These are phyloP conservation scores for Botrylloides violaceus DNA, from an alignment of 23 tunicate species.

Conservation along the genomic window DNA sequence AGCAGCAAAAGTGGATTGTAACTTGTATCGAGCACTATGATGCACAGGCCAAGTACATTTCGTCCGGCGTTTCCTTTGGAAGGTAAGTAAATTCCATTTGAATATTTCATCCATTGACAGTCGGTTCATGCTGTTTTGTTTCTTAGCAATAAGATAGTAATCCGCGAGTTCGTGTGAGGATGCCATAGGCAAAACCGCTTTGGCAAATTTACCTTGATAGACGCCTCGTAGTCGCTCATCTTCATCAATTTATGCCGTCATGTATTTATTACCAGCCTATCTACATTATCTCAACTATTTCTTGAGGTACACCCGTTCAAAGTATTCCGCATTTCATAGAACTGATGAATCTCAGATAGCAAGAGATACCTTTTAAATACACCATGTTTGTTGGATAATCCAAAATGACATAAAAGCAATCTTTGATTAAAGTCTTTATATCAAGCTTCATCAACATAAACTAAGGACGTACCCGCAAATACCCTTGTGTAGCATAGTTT, in stretches of 20 bases:
- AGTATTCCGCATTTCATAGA: not conserved
- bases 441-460: too few relatives aligned
- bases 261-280: not conserved
- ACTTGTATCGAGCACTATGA: conserved; percentile 46
- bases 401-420: too few relatives aligned
- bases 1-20: too few relatives aligned
- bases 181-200: conserved; percentile 1
- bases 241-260: not conserved
- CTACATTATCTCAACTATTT: conserved; percentile 1
- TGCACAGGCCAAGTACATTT: conserved; percentile 67
- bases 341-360: not conserved
- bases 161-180: conserved; percentile 1
- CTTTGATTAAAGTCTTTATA: too few relatives aligned
- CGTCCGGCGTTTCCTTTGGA: conserved; percentile 84
- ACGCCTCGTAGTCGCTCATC: not conserved
- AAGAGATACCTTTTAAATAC: not conserved
- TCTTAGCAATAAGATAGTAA: too few relatives aligned
- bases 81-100: conserved; percentile 30
- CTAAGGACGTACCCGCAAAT: too few relatives aligned
- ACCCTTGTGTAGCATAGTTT: too few relatives aligned
- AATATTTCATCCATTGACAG: too few relatives aligned
- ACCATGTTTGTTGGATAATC: too few relatives aligned
- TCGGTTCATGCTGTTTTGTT: too few relatives aligned
- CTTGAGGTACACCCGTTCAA: not conserved
- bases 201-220: not conserved